These are phyloP conservation scores for Pachydiplax longipennis DNA, from an alignment of 2,888 invertebrate genomes.

Conservation along the genomic window DNA sequence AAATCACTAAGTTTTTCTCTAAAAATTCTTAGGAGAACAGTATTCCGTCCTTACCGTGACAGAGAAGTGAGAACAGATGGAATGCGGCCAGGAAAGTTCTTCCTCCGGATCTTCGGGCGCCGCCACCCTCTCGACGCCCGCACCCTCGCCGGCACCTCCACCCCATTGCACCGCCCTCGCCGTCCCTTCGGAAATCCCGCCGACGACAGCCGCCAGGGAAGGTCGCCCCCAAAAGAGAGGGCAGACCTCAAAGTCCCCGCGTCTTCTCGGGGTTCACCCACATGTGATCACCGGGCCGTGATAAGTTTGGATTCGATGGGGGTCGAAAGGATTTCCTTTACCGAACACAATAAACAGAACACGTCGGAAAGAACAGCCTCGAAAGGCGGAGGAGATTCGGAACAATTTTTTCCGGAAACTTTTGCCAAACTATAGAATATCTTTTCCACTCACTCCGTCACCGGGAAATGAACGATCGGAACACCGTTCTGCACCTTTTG, in stretches of 20 bases:
- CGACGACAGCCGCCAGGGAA: not conserved
- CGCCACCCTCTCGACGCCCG: not conserved
- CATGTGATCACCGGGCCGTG: not conserved
- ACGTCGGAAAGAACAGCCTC: not conserved
- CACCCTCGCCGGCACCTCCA: not conserved
- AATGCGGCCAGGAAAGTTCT: slow-evolving; percentile 2
- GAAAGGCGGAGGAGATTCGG: not conserved
- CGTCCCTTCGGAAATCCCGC: not conserved
- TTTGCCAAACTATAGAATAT: not conserved
- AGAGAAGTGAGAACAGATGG: slow-evolving; percentile 6
- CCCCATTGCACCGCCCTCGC: not conserved
- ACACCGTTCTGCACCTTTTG: not conserved
- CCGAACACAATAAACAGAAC: not conserved
- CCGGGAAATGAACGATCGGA: not conserved
- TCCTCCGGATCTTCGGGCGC: not conserved
- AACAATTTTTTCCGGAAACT: not conserved
- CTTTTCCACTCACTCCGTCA: not conserved
- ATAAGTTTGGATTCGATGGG: not conserved
- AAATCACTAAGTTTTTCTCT: not conserved
- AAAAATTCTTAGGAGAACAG: not conserved
- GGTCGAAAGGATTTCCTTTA: not conserved
- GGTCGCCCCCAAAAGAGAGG: not conserved
- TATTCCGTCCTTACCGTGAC: not conserved
- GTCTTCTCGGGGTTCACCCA: not conserved
- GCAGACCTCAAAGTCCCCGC: not conserved